Evolutionary conservation across 2,797 vertebrate genomes (phyloP).

Genomic region (Decapterus maruadsi): DNA sequence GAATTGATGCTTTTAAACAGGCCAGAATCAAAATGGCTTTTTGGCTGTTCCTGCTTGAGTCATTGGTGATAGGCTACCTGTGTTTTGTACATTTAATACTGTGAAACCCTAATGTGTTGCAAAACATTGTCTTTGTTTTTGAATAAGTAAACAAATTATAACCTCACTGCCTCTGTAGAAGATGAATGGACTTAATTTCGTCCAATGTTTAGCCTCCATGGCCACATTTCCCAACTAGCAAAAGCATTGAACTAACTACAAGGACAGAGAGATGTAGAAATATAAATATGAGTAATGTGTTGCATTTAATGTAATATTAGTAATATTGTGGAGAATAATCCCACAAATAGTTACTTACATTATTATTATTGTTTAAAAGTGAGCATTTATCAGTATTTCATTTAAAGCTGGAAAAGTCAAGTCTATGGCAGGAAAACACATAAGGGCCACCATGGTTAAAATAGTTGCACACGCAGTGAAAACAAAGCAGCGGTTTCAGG

Average conservation of each 20-base stretch:
- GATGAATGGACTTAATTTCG: conserved; percentile 79
- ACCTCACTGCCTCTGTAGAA: conserved; percentile 58
- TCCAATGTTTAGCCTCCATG: conserved; percentile 44
- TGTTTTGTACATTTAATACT: background rate
- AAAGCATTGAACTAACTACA: conserved; percentile 37
- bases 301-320: background rate
- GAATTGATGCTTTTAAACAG: conserved; percentile 12
- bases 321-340: background rate
- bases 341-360: conserved; percentile 18
- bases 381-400: too few species aligned
- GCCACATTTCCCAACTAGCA: conserved; percentile 33
- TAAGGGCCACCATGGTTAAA: too few species aligned
- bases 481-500: too few species aligned
- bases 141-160: conserved; percentile 61
- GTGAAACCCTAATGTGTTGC: conserved; percentile 27
- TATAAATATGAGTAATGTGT: too few species aligned
- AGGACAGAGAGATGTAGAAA: conserved; percentile 10
- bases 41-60: background rate
- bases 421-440: too few species aligned
- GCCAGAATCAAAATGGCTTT: background rate
- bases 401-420: too few species aligned
- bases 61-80: background rate
- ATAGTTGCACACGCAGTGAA: too few species aligned
- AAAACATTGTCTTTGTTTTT: conserved; percentile 35
- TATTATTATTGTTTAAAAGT: background rate